Evolutionary conservation across 2,888 invertebrate genomes (phyloP), one percentile per base, ranked within the genome.

Genomic region (Catonia carolina): DNA sequence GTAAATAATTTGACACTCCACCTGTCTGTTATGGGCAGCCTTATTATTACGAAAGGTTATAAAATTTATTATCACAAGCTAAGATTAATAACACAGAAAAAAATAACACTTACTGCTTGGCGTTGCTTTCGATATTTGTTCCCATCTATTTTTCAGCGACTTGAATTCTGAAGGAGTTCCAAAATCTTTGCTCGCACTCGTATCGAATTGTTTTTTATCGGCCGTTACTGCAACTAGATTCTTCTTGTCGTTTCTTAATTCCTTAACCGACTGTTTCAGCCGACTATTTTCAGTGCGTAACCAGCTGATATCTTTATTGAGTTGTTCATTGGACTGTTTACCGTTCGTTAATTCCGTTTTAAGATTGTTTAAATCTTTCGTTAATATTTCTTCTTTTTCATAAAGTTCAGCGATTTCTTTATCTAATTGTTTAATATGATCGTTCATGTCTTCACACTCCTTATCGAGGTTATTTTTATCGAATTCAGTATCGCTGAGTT

Each of bases 371-470:
- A 14, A 20, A 15, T 2, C 27, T 2, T 23, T n/a, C 7, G 22
- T 45, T 14, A 45, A 15, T 12, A 22, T 27, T n/a, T 45, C 12
- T 2, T 14, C 4, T n/a, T 45, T 45, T 5, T 23, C n/a, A 22
- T 10, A 14, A 22, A 20, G 2, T 18, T 45, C 27, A 18, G 7
- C 20, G n/a, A 22, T 23, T 27, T 45, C 45, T 27, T 22, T 7
- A n/a, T 45, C 22, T 18, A 45, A 12, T 22, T 22, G 27, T 45
- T 45, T 20, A 18, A 45, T 22, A n/a, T 45, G 45, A 2, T 14
- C 20, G n/a, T 45, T 45, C 23, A 45, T 8, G 27, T 45, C 45
- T 15, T 45, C 45, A n/a, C 45, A 45, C 12, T 45, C 45, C 4
- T n/a, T 14, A n/a, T 45, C 45, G 7, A 14, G 14, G 18, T 45